Percentiles rank a stretch among this genome's conserved stretches.
These are phyloP conservation scores for Spongia lamella DNA, from an alignment of 37 sponge, comb jelly and placozoan genomes.

Conservation along the genomic window DNA sequence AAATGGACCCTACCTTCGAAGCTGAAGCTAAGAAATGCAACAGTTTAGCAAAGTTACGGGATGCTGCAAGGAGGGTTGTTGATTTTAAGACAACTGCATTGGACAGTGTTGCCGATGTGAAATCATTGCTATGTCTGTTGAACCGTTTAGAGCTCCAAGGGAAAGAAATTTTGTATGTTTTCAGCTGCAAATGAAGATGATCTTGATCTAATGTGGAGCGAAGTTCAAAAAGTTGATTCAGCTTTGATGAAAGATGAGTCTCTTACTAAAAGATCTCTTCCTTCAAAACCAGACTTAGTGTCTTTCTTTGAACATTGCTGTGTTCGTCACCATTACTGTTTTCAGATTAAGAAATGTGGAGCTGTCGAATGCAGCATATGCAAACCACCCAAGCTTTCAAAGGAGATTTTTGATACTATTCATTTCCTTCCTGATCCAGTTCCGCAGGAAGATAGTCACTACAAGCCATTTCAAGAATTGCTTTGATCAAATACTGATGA, in stretches of 20 bases:
- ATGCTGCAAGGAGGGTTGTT: too few relatives aligned
- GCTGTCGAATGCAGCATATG: slow-evolving; percentile 4
- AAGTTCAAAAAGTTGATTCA: slow-evolving; percentile 1
- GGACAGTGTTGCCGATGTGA: too few relatives aligned
- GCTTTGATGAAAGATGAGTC: slow-evolving; percentile 11
- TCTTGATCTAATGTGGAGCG: slow-evolving; percentile 4
- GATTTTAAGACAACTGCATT: too few relatives aligned
- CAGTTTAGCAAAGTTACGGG: too few relatives aligned
- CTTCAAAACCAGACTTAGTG: neutral
- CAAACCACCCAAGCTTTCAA: neutral
- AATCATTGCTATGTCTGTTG: too few relatives aligned
- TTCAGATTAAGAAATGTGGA: slow-evolving; percentile 28
- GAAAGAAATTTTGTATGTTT: too few relatives aligned
- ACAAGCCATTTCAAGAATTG: slow-evolving; percentile 4
- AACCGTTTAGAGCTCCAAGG: too few relatives aligned
- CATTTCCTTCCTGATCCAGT: slow-evolving; percentile 16
- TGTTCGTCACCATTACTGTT: neutral
- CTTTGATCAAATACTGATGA: slow-evolving; percentile 8
- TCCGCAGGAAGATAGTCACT: slow-evolving; percentile 11
- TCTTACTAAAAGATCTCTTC: neutral
- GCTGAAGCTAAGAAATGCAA: too few relatives aligned
- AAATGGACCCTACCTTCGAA: too few relatives aligned
- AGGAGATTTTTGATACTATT: neutral
- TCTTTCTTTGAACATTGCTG: slow-evolving; percentile 44
- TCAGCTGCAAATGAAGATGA: too few relatives aligned